These are phyloP conservation scores for Botia almorhae DNA, from an alignment of 2,797 vertebrate species.

Conservation along the genomic window DNA sequence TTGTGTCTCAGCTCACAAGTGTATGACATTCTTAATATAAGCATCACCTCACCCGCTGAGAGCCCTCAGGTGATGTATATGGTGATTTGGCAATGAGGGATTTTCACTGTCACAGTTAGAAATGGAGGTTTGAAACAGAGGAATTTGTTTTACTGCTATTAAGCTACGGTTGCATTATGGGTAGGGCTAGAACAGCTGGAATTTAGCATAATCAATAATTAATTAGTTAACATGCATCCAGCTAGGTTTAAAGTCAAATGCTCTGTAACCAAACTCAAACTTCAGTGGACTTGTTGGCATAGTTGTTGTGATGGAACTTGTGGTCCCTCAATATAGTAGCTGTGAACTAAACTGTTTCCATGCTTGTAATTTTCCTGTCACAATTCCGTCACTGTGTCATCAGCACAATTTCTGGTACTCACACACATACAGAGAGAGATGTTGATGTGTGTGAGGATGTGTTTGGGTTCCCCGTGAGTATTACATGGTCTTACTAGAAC, in stretches of 20 bases:
- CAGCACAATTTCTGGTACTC: conserved; percentile 29
- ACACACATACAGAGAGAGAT: not conserved
- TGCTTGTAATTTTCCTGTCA: conserved; percentile 13
- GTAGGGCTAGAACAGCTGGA: conserved; percentile 5
- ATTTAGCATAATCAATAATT: conserved; percentile 22
- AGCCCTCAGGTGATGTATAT: conserved; percentile 37
- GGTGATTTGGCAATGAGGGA: conserved; percentile 16
- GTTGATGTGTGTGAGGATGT: not conserved
- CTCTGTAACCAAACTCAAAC: not conserved
- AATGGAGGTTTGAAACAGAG: conserved; percentile 1
- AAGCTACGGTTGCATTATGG: conserved; percentile 2
- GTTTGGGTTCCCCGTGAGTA: conserved; percentile 1
- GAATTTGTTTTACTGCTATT: conserved; percentile 11
- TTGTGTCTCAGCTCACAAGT: conserved; percentile 38
- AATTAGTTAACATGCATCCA: conserved; percentile 4
- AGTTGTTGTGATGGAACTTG: not conserved
- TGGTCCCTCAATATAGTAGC: not conserved
- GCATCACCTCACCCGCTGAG: conserved; percentile 30
- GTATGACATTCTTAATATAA: conserved; percentile 44
- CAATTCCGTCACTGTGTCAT: conserved; percentile 54
- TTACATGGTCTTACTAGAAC: not conserved
- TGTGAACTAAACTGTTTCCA: conserved; percentile 33
- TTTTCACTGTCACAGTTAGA: conserved; percentile 32
- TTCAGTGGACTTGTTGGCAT: conserved; percentile 6
- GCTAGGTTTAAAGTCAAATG: conserved; percentile 12